phyloP scores from a whole-genome alignment of 2,797 vertebrate species.

The Todus mexicanus region DNA sequence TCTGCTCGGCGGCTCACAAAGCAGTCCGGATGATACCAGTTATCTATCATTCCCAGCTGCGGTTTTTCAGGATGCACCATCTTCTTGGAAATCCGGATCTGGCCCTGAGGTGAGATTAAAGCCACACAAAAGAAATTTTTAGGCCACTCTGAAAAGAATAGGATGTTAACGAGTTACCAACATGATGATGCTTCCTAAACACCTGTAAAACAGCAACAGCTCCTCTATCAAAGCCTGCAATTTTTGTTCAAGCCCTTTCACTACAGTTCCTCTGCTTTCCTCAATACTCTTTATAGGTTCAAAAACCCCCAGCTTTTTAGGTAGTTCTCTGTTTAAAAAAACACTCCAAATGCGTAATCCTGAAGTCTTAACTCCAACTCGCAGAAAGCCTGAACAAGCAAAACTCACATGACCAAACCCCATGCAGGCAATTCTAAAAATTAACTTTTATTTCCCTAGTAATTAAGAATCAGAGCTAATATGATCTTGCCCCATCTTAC shows the following conservation, averaged over 20 bases:
- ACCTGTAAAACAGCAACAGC: not conserved
- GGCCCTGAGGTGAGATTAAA: slow-evolving; percentile 78
- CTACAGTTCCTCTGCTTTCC: not conserved
- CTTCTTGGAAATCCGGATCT: slow-evolving; percentile 95
- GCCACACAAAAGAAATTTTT: not conserved
- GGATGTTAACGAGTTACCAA: not conserved
- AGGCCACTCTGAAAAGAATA: not conserved
- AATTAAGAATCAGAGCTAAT: not conserved
- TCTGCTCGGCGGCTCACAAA: slow-evolving; percentile 87
- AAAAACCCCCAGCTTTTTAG: not conserved
- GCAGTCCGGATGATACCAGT: slow-evolving; percentile 95
- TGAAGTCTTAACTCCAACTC: not conserved
- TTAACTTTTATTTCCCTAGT: not conserved
- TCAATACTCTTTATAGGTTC: not conserved
- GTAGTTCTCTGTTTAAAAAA: not conserved
- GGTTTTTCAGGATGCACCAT: slow-evolving; percentile 92
- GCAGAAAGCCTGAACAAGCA: not conserved
- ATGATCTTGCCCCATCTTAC: not conserved
- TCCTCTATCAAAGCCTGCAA: not conserved
- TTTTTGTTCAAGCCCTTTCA: not conserved
- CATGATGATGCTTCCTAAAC: not conserved
- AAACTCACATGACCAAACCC: not conserved
- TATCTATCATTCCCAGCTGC: slow-evolving; percentile 95
- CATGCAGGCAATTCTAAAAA: not conserved
- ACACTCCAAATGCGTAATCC: not conserved